phyloP scores from a whole-genome alignment of 2,797 vertebrate genomes.

The Gymnopithys bicolor region DNA sequence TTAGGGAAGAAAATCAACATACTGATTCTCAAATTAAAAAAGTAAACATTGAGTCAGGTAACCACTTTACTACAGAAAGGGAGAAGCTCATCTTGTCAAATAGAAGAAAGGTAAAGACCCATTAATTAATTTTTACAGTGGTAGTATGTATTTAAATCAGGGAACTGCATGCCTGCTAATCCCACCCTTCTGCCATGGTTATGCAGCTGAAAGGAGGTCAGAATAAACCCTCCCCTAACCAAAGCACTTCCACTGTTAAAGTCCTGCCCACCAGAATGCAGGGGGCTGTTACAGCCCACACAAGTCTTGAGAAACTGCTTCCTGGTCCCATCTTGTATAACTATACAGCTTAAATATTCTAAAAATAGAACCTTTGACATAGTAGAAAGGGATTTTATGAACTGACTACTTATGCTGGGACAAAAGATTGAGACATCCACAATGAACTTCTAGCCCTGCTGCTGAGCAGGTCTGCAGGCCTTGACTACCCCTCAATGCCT shows the following conservation, averaged over 20 bases:
- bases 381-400: not conserved
- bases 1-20: not conserved
- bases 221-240: not conserved
- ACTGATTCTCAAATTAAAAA: not conserved
- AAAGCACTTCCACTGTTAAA: not conserved
- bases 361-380: not conserved
- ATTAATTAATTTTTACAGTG: not conserved
- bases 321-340: not conserved
- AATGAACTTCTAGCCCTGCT: accelerated
- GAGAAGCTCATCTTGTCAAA: not conserved
- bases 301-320: not conserved
- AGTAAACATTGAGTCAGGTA: not conserved
- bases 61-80: not conserved
- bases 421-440: not conserved
- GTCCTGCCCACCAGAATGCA: not conserved
- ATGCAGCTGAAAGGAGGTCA: not conserved
- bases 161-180: not conserved
- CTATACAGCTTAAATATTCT: not conserved
- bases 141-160: not conserved
- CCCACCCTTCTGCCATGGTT: not conserved
- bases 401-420: not conserved
- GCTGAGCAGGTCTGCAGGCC: not conserved
- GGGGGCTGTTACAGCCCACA: not conserved
- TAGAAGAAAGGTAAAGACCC: not conserved
- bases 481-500: not conserved